Conservation (phyloP, 2,113 vertebrate genomes). For the Clarias batrachus region DNA sequence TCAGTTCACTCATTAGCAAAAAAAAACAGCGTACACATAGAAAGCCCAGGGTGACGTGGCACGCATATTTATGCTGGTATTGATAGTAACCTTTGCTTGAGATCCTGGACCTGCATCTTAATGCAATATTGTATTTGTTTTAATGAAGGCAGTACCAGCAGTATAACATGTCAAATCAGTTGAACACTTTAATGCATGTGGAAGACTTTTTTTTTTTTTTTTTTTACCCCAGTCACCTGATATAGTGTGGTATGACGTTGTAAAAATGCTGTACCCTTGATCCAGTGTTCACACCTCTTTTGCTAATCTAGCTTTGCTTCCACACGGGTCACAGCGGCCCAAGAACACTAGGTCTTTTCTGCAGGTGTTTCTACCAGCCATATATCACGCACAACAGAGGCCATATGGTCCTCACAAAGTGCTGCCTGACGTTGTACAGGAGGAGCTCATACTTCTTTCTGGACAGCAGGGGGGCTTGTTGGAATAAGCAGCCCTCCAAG, state of each 20-base stretch:
- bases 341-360: constrained; percentile 48
- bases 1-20: neutral
- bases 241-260: neutral
- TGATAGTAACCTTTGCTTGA: neutral
- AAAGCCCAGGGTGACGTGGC: neutral
- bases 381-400: constrained; percentile 21
- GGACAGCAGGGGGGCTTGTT: constrained; percentile 43
- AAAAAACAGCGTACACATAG: neutral
- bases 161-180: neutral
- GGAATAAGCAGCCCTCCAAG: constrained; percentile 42
- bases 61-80: neutral
- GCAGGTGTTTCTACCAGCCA: constrained; percentile 63
- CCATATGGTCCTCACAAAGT: constrained; percentile 45
- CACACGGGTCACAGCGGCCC: constrained; percentile 56
- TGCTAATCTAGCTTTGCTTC: constrained; percentile 65
- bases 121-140: neutral
- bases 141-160: neutral
- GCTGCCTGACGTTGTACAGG: constrained; percentile 18
- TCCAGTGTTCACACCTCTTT: constrained; percentile 67
- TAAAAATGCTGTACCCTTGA: constrained; percentile 53
- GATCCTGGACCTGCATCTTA: neutral
- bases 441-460: constrained; percentile 47
- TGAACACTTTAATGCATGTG: constrained; percentile 14
- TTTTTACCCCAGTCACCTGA: constrained; percentile 18
- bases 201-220: neutral